phyloP scores from a whole-genome alignment of 2,113 vertebrate species.

The Seriola dumerili region DNA sequence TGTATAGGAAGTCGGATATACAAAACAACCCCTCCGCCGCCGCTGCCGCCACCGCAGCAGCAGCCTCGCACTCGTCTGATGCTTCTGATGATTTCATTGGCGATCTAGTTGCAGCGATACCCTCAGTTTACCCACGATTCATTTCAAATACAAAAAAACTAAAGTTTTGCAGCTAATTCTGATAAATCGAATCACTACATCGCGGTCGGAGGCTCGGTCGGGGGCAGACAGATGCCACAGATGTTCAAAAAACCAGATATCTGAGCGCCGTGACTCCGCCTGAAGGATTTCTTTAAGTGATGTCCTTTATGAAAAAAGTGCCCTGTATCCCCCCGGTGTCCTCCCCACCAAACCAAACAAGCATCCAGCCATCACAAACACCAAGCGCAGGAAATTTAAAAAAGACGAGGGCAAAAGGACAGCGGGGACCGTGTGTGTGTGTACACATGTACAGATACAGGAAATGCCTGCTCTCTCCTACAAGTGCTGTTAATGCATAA shows the following conservation, averaged over 20 bases:
- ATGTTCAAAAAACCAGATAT: constrained; percentile 14
- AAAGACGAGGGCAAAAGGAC: constrained; percentile 73
- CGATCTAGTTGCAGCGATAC: no score
- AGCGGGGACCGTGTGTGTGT: constrained; percentile 21
- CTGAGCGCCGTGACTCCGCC: constrained; percentile 38
- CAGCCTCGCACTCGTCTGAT: no score
- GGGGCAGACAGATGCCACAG: constrained; percentile 4
- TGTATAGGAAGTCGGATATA: no score
- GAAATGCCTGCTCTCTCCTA: constrained; percentile 68
- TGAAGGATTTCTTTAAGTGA: constrained; percentile 47
- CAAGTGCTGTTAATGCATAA: constrained; percentile 63
- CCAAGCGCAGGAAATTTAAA: constrained; percentile 78
- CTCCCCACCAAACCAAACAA: constrained; percentile 49
- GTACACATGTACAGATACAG: constrained; percentile 53
- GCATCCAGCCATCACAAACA: constrained; percentile 61
- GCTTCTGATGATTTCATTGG: no score
- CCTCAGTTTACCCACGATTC: no score
- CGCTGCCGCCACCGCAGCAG: no score
- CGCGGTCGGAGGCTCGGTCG: neutral
- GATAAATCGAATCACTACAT: neutral
- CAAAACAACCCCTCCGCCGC: no score
- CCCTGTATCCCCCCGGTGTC: constrained; percentile 1
- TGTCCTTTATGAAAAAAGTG: constrained; percentile 66
- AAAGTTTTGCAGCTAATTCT: neutral
- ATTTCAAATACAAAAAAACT: no score